These are phyloP conservation scores for Paelopatides confundens DNA, from an alignment of 53 echinoderm and acorn worm species.

Conservation along the genomic window DNA sequence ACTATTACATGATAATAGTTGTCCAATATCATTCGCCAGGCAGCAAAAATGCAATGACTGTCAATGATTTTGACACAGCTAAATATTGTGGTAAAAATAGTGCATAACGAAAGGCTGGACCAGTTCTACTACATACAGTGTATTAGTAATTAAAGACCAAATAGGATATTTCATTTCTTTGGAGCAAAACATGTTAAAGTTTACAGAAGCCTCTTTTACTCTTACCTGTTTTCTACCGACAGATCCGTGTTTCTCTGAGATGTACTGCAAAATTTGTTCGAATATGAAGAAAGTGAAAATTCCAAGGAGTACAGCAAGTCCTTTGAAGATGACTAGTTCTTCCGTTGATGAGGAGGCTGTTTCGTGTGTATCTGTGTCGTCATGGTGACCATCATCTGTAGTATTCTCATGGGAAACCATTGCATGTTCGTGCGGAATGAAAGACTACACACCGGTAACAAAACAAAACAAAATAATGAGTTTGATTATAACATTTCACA, in stretches of 20 bases:
- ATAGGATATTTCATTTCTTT: too few relatives aligned
- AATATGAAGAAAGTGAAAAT: constrained; percentile 89
- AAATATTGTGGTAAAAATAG: too few relatives aligned
- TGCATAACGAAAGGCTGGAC: too few relatives aligned
- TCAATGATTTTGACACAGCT: too few relatives aligned
- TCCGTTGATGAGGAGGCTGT: constrained; percentile 18
- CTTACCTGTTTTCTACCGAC: background rate
- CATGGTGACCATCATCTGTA: background rate
- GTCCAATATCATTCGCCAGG: too few relatives aligned
- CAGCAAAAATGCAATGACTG: too few relatives aligned
- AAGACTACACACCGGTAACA: background rate
- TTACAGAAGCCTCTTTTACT: background rate
- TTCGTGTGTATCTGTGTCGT: constrained; percentile 48
- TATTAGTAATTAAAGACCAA: too few relatives aligned
- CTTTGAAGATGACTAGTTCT: constrained; percentile 77
- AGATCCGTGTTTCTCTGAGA: background rate
- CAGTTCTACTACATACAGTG: too few relatives aligned
- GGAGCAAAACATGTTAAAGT: too few relatives aligned
- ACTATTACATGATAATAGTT: too few relatives aligned
- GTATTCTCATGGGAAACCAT: background rate
- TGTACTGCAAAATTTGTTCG: constrained; percentile 70
- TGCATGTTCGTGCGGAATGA: constrained; percentile 26
- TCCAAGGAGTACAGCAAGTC: constrained; percentile 74
- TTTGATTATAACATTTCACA: too few relatives aligned
- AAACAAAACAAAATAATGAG: too few relatives aligned